phyloP scores from a whole-genome alignment of 2,888 invertebrate genomes.

The Amphimallon solstitiale region DNA sequence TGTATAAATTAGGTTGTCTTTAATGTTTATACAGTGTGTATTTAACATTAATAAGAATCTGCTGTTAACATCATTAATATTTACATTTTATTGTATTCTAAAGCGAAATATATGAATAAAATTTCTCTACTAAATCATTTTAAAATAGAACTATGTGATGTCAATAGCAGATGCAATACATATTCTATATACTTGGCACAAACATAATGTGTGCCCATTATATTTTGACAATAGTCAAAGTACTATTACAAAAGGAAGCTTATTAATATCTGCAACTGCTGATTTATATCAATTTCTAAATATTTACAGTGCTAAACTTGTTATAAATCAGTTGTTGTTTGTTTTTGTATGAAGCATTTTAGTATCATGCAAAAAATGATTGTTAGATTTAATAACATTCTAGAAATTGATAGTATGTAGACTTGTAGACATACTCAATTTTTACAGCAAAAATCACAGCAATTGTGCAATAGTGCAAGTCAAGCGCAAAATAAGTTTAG shows the following conservation, averaged over 20 bases:
- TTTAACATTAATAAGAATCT: background rate
- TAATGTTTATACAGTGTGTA: constrained; percentile 1
- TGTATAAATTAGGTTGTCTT: constrained; percentile 1
- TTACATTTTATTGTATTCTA: too few species aligned
- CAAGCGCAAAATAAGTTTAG: constrained; percentile 30
- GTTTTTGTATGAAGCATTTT: constrained; percentile 34
- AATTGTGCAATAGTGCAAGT: constrained; percentile 46
- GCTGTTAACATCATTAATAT: background rate
- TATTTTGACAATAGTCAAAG: constrained; percentile 17
- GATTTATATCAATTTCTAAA: constrained; percentile 19
- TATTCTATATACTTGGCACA: constrained; percentile 32
- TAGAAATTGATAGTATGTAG: constrained; percentile 38
- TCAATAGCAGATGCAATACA: constrained; percentile 11
- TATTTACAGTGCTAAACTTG: constrained; percentile 25
- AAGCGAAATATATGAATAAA: background rate
- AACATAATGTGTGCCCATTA: constrained; percentile 31
- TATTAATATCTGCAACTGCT: constrained; percentile 23
- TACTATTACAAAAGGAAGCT: constrained; percentile 30
- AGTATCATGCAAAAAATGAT: constrained; percentile 46
- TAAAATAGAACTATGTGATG: background rate
- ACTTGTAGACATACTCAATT: constrained; percentile 36
- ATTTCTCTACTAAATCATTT: background rate
- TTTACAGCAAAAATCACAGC: constrained; percentile 49
- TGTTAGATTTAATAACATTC: constrained; percentile 44
- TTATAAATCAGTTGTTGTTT: constrained; percentile 20